A percentile compares a stretch with the other conserved stretches of the same genome.
phyloP scores from a whole-genome alignment of 2,888 invertebrate genomes.

The Aspidiotus destructor region DNA sequence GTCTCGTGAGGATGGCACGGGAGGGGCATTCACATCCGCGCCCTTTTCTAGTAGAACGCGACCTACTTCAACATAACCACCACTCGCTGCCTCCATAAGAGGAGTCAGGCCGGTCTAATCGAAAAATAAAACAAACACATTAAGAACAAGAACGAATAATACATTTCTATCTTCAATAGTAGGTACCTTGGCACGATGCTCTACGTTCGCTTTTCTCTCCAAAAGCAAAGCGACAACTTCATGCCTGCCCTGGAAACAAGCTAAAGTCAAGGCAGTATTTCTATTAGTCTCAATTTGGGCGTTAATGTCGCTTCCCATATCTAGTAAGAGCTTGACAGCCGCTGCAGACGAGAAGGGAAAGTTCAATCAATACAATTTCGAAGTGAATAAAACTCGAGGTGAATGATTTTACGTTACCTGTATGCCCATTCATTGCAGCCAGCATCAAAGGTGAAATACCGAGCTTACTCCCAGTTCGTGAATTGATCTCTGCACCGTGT shows the following conservation, averaged over 20 bases:
- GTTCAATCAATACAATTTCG: too few species aligned
- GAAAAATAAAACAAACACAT: slow-evolving; percentile 12
- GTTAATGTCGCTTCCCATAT: slow-evolving; percentile 98
- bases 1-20: slow-evolving; percentile 94
- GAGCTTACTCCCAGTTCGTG: slow-evolving; percentile 88
- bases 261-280: slow-evolving; percentile 95
- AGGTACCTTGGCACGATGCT: slow-evolving; percentile 86
- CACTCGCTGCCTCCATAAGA: slow-evolving; percentile 98
- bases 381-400: too few species aligned
- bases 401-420: slow-evolving; percentile 42
- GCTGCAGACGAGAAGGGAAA: slow-evolving; percentile 47
- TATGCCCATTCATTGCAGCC: slow-evolving; percentile 98
- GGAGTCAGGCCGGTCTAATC: slow-evolving; percentile 88
- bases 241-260: slow-evolving; percentile 97
- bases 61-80: slow-evolving; percentile 98
- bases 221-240: slow-evolving; percentile 94
- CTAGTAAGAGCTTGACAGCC: slow-evolving; percentile 85
- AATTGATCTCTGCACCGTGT: slow-evolving; percentile 97
- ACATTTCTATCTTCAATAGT: neutral
- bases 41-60: slow-evolving; percentile 89
- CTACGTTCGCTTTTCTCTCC: slow-evolving; percentile 95
- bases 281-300: slow-evolving; percentile 99
- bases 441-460: slow-evolving; percentile 98
- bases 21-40: slow-evolving; percentile 97
- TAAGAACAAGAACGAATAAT: neutral